Percentiles rank a stretch among this genome's conserved stretches.
These are phyloP conservation scores for Physella acuta DNA, from an alignment of 1,140 invertebrate species.

Conservation along the genomic window DNA sequence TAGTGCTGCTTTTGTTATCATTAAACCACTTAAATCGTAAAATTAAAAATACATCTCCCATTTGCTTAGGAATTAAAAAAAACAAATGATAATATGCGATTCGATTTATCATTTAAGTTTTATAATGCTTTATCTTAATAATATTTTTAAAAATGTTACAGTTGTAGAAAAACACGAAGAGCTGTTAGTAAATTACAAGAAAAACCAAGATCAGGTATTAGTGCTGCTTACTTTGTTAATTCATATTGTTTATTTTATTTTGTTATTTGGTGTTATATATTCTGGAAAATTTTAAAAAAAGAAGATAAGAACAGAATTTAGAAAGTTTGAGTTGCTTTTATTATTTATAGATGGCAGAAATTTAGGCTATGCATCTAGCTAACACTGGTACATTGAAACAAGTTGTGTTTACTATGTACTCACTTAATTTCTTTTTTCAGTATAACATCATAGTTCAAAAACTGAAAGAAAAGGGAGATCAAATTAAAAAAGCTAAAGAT, in stretches of 20 bases:
- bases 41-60: neutral
- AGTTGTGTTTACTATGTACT: neutral
- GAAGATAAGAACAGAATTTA: too few relatives aligned
- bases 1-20: neutral
- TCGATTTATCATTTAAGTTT: neutral
- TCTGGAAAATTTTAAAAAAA: too few relatives aligned
- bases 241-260: too few relatives aligned
- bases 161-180: slow-evolving; percentile 23
- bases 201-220: slow-evolving; percentile 22
- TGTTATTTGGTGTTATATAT: too few relatives aligned
- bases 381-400: too few relatives aligned
- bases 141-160: slow-evolving; percentile 14
- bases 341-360: too few relatives aligned
- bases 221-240: too few relatives aligned
- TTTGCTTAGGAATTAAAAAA: neutral
- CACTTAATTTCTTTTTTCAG: slow-evolving; percentile 5
- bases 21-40: neutral
- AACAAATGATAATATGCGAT: neutral
- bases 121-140: slow-evolving; percentile 2
- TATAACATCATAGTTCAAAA: slow-evolving; percentile 2
- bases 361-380: too few relatives aligned
- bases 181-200: slow-evolving; percentile 19
- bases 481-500: slow-evolving; percentile 21
- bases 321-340: too few relatives aligned
- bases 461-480: slow-evolving; percentile 16